Evolutionary conservation across 2,797 vertebrate genomes (phyloP).

Genomic region (Enteromius thamalakanensis): DNA sequence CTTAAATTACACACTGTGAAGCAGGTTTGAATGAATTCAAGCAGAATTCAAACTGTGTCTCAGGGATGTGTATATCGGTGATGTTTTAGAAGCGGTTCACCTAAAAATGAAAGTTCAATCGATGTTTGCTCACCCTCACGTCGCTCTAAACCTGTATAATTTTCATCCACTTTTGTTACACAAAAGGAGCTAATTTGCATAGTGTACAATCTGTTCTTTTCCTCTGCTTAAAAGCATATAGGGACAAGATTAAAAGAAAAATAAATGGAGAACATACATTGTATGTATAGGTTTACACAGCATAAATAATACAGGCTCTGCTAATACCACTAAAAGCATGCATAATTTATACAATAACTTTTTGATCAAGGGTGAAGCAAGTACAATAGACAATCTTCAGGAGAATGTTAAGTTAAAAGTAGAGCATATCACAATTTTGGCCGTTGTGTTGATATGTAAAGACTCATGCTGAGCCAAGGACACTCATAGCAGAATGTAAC

Average conservation of each 20-base stretch:
- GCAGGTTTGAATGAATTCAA: constrained; percentile 22
- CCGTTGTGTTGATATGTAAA: constrained; percentile 23
- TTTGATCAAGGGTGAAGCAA: constrained; percentile 25
- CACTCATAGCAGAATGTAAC: constrained; percentile 54
- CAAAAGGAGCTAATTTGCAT: background rate
- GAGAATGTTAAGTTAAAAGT: constrained; percentile 12
- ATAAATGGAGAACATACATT: background rate
- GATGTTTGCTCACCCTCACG: no score
- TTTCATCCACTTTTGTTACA: background rate
- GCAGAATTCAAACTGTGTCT: constrained; percentile 42
- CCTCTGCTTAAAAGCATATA: background rate
- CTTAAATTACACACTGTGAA: constrained; percentile 34
- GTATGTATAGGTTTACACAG: constrained; percentile 2
- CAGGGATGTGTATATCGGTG: constrained; percentile 5
- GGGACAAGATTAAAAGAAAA: background rate
- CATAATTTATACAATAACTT: constrained; percentile 2
- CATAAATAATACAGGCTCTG: background rate
- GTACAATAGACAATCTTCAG: background rate
- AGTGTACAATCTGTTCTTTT: background rate
- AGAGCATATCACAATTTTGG: constrained; percentile 5
- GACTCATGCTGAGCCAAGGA: constrained; percentile 58
- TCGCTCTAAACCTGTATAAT: background rate
- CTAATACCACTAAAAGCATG: background rate
- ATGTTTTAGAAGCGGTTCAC: background rate
- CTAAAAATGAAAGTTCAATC: background rate